A percentile compares a stretch with the other conserved stretches of the same genome.
phyloP scores from a whole-genome alignment of 2,797 vertebrate genomes.

The Tiaroga cobitis region DNA sequence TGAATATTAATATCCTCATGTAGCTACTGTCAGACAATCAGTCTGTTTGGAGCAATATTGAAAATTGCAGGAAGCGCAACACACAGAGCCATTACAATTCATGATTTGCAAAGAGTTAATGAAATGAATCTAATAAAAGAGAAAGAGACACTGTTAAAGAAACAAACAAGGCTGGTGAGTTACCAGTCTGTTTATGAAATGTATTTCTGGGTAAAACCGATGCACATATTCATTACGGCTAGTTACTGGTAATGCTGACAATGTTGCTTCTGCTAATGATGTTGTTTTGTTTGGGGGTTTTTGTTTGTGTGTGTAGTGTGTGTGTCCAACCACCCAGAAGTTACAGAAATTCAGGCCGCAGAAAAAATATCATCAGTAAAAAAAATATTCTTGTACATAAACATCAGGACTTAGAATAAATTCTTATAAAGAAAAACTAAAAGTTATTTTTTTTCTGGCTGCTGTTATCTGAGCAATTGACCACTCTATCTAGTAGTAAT shows the following conservation, averaged over 20 bases:
- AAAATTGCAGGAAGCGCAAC: not conserved
- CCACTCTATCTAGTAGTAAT: slow-evolving; percentile 15
- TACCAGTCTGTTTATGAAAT: not conserved
- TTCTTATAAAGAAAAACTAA: not conserved
- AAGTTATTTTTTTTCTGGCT: not conserved
- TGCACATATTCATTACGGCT: not conserved
- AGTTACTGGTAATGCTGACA: not conserved
- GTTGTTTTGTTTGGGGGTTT: not conserved
- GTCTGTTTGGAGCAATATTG: slow-evolving; percentile 25
- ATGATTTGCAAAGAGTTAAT: slow-evolving; percentile 28
- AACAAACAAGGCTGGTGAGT: not conserved
- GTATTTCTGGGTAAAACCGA: not conserved
- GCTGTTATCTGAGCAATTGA: not conserved
- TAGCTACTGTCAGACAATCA: slow-evolving; percentile 2
- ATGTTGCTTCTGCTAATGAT: no score
- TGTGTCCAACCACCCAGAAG: no score
- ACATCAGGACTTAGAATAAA: not conserved
- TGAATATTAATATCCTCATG: slow-evolving; percentile 25
- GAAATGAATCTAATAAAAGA: slow-evolving; percentile 32
- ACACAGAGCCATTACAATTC: slow-evolving; percentile 31
- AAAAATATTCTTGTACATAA: not conserved
- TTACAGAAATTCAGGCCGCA: no score
- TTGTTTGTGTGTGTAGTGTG: no score
- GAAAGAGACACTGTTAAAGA: slow-evolving; percentile 6
- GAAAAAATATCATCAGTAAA: no score